Conservation (phyloP, 2,888 invertebrate genomes). For the Callinectes sapidus region DNA sequence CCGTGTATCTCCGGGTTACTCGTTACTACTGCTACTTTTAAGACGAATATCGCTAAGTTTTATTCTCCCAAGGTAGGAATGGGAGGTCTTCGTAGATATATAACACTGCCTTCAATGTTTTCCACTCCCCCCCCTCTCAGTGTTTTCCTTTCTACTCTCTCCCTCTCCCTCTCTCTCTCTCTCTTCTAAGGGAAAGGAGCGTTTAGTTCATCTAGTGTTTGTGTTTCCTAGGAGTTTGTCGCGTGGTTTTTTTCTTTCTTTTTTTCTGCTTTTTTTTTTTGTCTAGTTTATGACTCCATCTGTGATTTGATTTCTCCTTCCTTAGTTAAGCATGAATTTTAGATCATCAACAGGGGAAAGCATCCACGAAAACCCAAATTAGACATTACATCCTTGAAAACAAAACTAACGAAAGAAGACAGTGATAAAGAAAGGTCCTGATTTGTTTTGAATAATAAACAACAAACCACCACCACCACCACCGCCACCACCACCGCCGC, state of each 20-base stretch:
- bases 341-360: background rate
- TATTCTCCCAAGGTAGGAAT: conserved; percentile 5
- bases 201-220: background rate
- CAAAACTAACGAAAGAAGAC: background rate
- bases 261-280: background rate
- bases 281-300: background rate
- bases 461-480: background rate
- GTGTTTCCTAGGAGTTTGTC: background rate
- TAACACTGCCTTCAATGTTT: background rate
- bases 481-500: background rate
- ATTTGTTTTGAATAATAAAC: too few relatives aligned
- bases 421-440: too few relatives aligned
- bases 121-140: too few relatives aligned
- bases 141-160: background rate
- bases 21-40: conserved; percentile 13
- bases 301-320: background rate
- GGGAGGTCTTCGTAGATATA: background rate
- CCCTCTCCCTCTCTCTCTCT: conserved; percentile 11
- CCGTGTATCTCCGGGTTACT: background rate
- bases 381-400: background rate
- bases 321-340: background rate
- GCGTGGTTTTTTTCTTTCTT: background rate
- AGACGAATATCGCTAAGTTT: background rate
- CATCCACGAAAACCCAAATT: background rate
- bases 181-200: background rate